Conservation (phyloP, 2,888 invertebrate genomes). For the Drosophila kambysellisi region DNA sequence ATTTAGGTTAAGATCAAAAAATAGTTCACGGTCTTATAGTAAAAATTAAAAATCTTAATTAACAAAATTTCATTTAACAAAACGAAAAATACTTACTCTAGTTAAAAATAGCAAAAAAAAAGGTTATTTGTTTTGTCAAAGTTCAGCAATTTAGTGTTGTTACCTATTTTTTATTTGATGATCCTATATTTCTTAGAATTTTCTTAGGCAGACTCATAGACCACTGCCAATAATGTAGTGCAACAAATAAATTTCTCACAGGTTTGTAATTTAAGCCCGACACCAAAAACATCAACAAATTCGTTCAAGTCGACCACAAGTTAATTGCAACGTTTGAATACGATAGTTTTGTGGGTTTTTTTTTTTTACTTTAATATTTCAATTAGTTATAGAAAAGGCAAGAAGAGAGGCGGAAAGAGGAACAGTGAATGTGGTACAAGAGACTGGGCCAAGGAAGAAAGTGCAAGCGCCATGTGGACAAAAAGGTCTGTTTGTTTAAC, state of each 20-base stretch:
- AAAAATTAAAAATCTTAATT: background rate
- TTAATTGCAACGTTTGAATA: slow-evolving; percentile 64
- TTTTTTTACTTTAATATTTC: slow-evolving; percentile 66
- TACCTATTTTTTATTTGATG: background rate
- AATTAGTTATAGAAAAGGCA: slow-evolving; percentile 61
- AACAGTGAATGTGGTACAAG: background rate
- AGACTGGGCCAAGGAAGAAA: slow-evolving; percentile 53
- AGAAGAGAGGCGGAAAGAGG: slow-evolving; percentile 2
- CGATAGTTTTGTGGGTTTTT: slow-evolving; percentile 64
- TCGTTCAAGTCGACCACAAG: slow-evolving; percentile 44
- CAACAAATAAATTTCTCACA: slow-evolving; percentile 51
- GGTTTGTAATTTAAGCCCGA: slow-evolving; percentile 63
- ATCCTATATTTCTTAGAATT: background rate
- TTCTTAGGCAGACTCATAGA: slow-evolving; percentile 5
- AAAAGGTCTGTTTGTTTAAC: slow-evolving; percentile 70
- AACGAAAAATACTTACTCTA: background rate
- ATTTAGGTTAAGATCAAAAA: background rate
- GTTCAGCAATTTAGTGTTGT: background rate
- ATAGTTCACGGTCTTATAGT: background rate
- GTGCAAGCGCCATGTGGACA: slow-evolving; percentile 55
- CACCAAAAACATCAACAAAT: slow-evolving; percentile 27
- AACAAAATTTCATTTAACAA: background rate
- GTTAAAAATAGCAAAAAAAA: background rate
- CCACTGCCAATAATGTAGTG: slow-evolving; percentile 14
- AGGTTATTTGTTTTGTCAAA: background rate